Evolutionary conservation across 2,797 vertebrate genomes (phyloP), one percentile per base, ranked within the genome.

Genomic region (Steatocranus sp.): DNA sequence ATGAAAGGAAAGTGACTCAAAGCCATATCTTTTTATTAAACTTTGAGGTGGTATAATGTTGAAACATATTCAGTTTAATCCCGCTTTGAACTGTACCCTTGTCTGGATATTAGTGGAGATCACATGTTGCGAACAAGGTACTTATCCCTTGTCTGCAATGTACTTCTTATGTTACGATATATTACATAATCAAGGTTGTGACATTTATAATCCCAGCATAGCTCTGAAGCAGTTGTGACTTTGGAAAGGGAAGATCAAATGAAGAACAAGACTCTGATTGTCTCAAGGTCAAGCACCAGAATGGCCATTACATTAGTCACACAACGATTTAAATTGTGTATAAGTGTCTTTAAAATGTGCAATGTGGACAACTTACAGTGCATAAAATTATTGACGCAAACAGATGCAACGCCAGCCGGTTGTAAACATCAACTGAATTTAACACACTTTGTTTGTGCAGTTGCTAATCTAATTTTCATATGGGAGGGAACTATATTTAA

Each of bases 161-260:
- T 80, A 54, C 84, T 83, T 89, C 91, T 94, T 90, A 84, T 58
- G 80, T 93, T 92, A 92, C 91, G 38, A 75, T 84, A 63, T 78
- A 87, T 94, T 91, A 88, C 77, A 89, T 94, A 91, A 94, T 94
- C 78, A 91, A 93, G 91, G 91, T 91, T 91, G 46, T 92, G 91
- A 75, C 87, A 92, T 92, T 93, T 81, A 73, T 84, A 56, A 73
- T 87, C 87, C 86, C 75, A 75, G 82, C 36, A 63, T 77, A 86
- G 70, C 84, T 83, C 78, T 80, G 77, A 85, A 78, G 73, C 80
- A 75, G 83, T 80, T 81, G 76, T 88, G 82, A 84, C 87, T 89
- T 90, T 18, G 53, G 78, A 77, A 87, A 89, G 76, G 36, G 81
- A 84, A 88, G 86, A 89, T 91, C 88, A 88, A 83, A 89, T 86